These are phyloP conservation scores for Eupristina koningsbergeri DNA, from an alignment of 1,140 invertebrate species.

Conservation along the genomic window DNA sequence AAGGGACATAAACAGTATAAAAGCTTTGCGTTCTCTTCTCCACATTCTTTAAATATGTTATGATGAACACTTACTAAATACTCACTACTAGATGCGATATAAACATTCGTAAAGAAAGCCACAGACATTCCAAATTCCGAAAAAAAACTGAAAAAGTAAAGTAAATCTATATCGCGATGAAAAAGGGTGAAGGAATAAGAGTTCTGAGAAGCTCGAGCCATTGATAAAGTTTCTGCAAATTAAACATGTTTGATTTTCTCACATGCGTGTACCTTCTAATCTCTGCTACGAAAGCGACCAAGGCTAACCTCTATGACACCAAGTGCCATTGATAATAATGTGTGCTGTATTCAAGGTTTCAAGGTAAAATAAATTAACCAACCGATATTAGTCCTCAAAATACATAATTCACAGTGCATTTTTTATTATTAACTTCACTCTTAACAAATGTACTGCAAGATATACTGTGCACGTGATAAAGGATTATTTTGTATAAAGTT, in stretches of 20 bases:
- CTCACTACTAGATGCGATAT: no score
- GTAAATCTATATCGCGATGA: neutral
- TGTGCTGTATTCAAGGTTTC: neutral
- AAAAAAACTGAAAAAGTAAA: no score
- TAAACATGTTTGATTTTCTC: no score
- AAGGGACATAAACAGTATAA: neutral
- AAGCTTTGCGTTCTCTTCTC: neutral
- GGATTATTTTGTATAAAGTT: no score
- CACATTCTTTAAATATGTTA: no score
- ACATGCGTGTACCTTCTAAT: no score
- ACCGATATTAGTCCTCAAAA: neutral
- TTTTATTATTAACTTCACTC: no score
- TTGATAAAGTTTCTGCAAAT: neutral
- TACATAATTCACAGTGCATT: neutral
- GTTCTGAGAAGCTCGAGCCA: constrained; percentile 1
- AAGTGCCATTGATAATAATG: constrained; percentile 28
- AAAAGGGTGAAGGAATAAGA: neutral
- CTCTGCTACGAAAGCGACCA: neutral
- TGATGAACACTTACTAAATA: no score
- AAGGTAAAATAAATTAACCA: constrained; percentile 9
- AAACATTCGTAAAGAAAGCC: no score
- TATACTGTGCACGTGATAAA: no score
- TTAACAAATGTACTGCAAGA: no score
- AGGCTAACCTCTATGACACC: neutral
- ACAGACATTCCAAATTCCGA: no score